Base-by-base conservation (phyloP, 2,888 invertebrate species). In the Tolmerus cingulatus region DNA sequence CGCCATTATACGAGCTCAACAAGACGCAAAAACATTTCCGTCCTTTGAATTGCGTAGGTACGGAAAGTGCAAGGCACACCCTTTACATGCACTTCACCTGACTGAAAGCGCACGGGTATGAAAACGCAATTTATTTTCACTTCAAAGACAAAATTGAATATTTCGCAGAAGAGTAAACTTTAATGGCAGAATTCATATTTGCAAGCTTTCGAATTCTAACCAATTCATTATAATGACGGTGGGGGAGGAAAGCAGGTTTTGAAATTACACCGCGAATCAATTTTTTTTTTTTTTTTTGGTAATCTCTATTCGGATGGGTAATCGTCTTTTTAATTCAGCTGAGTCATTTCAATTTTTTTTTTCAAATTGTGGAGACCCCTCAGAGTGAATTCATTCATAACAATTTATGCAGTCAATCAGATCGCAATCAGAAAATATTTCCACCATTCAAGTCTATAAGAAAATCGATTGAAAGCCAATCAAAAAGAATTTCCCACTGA, bases 381-480 rank as follows among this genome's bases (percentile, higher is more conserved):
- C 46, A 74, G 30, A 85, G 27, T 0, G 85, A 85, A 74, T 46
- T 74, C 27, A 43, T 74, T 85, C 74, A 85, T 74, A 51, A 40
- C 27, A 85, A 74, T 85, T 74, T 85, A 74, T 74, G 74, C 43
- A 74, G 74, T 74, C 85, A 85, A 85, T 85, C 85, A 74, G 74
- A 85, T 85, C 43, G 85, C 57, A 74, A 85, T 74, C 85, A 43
- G 74, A 85, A 85, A 85, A 85, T 74, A 85, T 85, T 85, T 85
- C 85, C 46, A 85, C 74, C 43, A 85, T 85, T 85, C 74, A 74
- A 23, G 85, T 74, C 74, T 46, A 85, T 85, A 85, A 43, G 27
- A 85, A 84, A 85, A 85, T 85, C 85, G 85, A 85, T 85, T 85
- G 74, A 85, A 74, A 85, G 74, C 85, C 85, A 85, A 85, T 85